Evolutionary conservation across 2,888 invertebrate genomes (phyloP).

Genomic region (Bursaphelenchus okinawaensis): DNA sequence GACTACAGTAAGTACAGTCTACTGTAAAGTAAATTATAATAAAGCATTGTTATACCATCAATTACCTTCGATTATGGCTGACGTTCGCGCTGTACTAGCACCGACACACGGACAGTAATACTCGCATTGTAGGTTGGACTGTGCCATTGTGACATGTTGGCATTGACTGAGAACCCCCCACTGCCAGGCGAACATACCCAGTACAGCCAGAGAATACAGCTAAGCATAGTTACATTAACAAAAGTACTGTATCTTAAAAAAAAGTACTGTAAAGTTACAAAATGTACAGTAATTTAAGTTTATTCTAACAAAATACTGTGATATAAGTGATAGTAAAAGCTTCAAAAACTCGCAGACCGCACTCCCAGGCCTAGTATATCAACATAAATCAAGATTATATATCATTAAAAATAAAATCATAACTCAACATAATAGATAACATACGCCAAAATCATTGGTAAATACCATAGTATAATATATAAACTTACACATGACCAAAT

Average conservation of each 20-base stretch:
- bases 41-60: conserved; percentile 7
- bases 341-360: neutral
- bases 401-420: too few relatives aligned
- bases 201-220: conserved; percentile 49
- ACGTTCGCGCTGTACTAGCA: conserved; percentile 49
- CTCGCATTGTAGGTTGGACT: conserved; percentile 52
- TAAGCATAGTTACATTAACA: too few relatives aligned
- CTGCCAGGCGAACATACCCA: conserved; percentile 56
- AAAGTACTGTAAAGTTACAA: neutral
- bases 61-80: conserved; percentile 52
- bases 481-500: conserved; percentile 56
- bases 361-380: too few relatives aligned
- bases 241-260: neutral
- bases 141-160: conserved; percentile 51
- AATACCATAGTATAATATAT: too few relatives aligned
- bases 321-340: neutral
- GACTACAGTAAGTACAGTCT: too few relatives aligned
- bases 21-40: too few relatives aligned
- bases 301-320: neutral
- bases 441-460: too few relatives aligned
- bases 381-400: conserved; percentile 1
- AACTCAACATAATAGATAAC: too few relatives aligned
- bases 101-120: conserved; percentile 56
- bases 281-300: neutral
- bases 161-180: conserved; percentile 50